Conservation (phyloP, 2,797 vertebrate genomes). For the Lutjanus argentimaculatus region DNA sequence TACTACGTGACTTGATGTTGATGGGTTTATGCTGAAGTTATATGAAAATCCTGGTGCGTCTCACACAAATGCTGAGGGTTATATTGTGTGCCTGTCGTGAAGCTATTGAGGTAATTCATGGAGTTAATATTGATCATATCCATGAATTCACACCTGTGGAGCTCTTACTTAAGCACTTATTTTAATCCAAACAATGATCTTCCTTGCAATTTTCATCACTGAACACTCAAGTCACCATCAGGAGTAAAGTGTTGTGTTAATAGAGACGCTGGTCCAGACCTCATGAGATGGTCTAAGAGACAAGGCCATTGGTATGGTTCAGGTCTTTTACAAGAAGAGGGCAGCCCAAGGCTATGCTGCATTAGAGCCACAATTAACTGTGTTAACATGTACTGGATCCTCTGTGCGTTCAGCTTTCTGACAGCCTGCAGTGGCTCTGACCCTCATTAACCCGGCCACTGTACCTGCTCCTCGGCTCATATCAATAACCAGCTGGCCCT, state of each 20-base stretch:
- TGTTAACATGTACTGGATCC: slow-evolving; percentile 57
- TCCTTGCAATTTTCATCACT: not conserved
- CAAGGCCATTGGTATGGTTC: slow-evolving; percentile 46
- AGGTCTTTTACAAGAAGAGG: slow-evolving; percentile 62
- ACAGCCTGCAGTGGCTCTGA: slow-evolving; percentile 58
- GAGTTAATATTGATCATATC: too few species aligned
- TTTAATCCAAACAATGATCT: not conserved
- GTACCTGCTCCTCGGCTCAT: slow-evolving; percentile 60
- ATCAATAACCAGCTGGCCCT: slow-evolving; percentile 61
- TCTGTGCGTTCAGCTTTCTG: slow-evolving; percentile 39
- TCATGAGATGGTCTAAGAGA: slow-evolving; percentile 31
- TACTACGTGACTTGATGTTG: too few species aligned
- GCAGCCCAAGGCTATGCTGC: slow-evolving; percentile 44
- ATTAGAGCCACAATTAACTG: slow-evolving; percentile 69
- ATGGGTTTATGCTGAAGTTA: too few species aligned
- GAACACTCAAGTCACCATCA: not conserved
- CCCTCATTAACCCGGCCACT: slow-evolving; percentile 75
- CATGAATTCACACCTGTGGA: too few species aligned
- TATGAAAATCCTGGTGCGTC: too few species aligned
- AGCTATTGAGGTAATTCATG: too few species aligned
- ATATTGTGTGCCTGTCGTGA: too few species aligned
- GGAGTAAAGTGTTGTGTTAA: slow-evolving; percentile 11
- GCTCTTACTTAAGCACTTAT: not conserved
- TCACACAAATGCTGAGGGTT: too few species aligned
- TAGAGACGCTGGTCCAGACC: slow-evolving; percentile 14